Percentiles rank a stretch among this genome's conserved stretches.
phyloP scores from a whole-genome alignment of 1,140 invertebrate species.

The Wasmannia auropunctata region DNA sequence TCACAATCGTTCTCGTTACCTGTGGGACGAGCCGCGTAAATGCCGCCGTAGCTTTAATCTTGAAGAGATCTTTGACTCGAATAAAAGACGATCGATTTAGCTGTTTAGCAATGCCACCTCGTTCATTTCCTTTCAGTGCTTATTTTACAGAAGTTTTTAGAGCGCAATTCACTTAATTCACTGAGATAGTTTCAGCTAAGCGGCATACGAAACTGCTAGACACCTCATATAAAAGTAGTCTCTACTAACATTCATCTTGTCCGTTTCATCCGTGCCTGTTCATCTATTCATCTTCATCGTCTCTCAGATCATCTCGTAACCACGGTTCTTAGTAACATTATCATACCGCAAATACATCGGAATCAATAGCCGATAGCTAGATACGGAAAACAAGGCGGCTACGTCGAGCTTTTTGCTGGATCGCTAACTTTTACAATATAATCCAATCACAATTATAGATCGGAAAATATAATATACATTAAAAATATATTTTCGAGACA shows the following conservation, averaged over 20 bases:
- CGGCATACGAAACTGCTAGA: conserved; percentile 54
- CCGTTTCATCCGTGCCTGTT: conserved; percentile 57
- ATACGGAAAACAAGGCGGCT: neutral
- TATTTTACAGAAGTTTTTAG: conserved; percentile 36
- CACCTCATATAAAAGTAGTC: conserved; percentile 44
- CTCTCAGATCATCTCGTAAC: conserved; percentile 43
- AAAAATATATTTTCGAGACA: neutral
- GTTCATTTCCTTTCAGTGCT: conserved; percentile 29
- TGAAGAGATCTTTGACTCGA: neutral
- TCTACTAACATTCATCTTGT: conserved; percentile 53
- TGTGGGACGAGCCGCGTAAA: conserved; percentile 7
- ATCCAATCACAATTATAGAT: neutral
- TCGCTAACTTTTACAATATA: neutral
- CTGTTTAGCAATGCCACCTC: neutral
- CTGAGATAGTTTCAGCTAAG: conserved; percentile 55
- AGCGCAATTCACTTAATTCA: conserved; percentile 40
- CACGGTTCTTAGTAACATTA: conserved; percentile 45
- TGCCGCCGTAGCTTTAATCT: neutral
- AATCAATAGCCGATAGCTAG: conserved; percentile 17
- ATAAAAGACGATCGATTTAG: conserved; percentile 16
- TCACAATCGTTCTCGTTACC: neutral
- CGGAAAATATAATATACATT: neutral
- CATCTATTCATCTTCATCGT: conserved; percentile 50
- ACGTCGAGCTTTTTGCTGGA: neutral
- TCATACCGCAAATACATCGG: neutral